phyloP scores from a whole-genome alignment of 1,140 invertebrate genomes.

The Zaprionus kolodkinae region DNA sequence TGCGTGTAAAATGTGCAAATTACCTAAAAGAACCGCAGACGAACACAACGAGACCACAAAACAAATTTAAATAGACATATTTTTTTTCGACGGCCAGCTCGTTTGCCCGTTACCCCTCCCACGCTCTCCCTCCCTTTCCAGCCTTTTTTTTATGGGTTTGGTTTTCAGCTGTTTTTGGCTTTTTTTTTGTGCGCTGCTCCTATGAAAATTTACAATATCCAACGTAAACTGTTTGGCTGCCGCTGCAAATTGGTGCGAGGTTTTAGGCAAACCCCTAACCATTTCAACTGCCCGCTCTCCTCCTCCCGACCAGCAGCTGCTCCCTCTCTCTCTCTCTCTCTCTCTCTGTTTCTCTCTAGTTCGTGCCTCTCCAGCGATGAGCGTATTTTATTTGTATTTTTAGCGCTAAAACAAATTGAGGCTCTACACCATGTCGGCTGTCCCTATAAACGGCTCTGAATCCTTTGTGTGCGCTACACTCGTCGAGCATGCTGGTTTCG shows the following conservation, averaged over 20 bases:
- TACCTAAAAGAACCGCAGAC: constrained; percentile 83
- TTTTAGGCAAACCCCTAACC: constrained; percentile 30
- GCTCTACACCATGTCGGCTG: constrained; percentile 48
- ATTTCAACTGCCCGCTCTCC: not conserved
- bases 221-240: constrained; percentile 74
- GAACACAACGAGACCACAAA: constrained; percentile 83
- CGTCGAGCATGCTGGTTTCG: constrained; percentile 1
- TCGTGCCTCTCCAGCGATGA: constrained; percentile 8
- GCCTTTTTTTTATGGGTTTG: constrained; percentile 57
- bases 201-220: constrained; percentile 70
- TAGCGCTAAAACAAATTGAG: constrained; percentile 81
- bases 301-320: too few species aligned
- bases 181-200: constrained; percentile 25
- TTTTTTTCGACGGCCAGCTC: constrained; percentile 62
- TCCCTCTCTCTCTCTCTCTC: not conserved
- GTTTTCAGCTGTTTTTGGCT: constrained; percentile 17
- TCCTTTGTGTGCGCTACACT: constrained; percentile 24
- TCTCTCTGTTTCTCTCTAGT: not conserved
- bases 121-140: not conserved
- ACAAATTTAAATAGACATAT: constrained; percentile 83
- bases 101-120: not conserved
- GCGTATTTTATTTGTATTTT: constrained; percentile 78
- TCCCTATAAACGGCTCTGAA: constrained; percentile 27
- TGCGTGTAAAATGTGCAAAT: constrained; percentile 82
- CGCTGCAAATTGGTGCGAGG: constrained; percentile 74